Conservation (phyloP, 2,113 vertebrate species). For the Petromus typicus region DNA sequence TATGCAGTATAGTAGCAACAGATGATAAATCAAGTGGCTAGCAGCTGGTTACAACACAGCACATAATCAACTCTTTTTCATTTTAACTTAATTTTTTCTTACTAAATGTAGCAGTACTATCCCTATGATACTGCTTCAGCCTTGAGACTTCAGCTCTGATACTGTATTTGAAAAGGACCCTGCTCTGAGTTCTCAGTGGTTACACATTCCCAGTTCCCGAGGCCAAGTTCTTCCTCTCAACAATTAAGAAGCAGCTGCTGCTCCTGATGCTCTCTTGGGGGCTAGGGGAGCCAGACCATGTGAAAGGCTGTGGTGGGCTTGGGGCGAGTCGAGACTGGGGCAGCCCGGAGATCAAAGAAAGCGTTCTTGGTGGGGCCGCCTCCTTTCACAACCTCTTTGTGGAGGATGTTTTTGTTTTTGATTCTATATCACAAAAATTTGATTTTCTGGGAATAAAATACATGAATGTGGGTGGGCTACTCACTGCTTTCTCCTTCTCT, state of each 20-base stretch:
- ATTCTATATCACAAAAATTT: constrained; percentile 82
- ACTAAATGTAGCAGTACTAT: background rate
- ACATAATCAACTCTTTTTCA: background rate
- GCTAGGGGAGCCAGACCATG: background rate
- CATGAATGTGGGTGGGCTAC: constrained; percentile 80
- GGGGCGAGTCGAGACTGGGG: no score
- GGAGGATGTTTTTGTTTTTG: constrained; percentile 88
- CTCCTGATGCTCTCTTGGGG: constrained; percentile 33
- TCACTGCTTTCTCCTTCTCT: background rate
- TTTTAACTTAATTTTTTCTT: background rate
- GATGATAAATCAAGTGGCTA: background rate
- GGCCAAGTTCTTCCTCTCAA: constrained; percentile 7
- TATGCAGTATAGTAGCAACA: background rate
- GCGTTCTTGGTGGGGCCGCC: constrained; percentile 79
- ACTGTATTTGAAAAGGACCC: background rate
- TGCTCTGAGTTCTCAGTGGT: background rate
- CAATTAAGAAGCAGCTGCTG: constrained; percentile 50
- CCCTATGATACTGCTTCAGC: background rate
- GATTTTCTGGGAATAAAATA: constrained; percentile 86
- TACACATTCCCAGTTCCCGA: constrained; percentile 49
- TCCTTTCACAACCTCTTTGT: constrained; percentile 84
- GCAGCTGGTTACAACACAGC: background rate
- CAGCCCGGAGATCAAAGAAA: constrained; percentile 80
- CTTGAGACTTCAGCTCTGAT: background rate
- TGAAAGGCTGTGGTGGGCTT: background rate